Conservation (phyloP, 1,140 invertebrate genomes). For the Drosophila biarmipes region DNA sequence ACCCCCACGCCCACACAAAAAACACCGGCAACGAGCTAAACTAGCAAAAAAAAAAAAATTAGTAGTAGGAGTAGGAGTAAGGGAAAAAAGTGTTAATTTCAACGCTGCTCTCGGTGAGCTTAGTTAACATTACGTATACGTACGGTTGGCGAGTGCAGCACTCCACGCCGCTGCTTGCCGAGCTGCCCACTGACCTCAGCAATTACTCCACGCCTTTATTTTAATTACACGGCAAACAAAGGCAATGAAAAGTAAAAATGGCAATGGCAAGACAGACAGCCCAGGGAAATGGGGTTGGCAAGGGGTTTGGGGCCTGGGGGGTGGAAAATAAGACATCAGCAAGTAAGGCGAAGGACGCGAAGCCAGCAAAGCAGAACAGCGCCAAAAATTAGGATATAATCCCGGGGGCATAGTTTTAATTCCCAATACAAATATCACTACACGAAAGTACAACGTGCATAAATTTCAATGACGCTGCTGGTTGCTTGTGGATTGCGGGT, state of each 20-base stretch:
- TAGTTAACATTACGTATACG: conserved; percentile 75
- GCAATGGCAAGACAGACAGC: conserved; percentile 39
- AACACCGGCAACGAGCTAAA: conserved; percentile 23
- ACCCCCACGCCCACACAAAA: conserved; percentile 37
- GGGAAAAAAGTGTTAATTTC: conserved; percentile 74
- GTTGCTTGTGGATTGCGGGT: conserved; percentile 42
- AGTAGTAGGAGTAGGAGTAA: too few species aligned
- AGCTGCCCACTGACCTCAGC: conserved; percentile 72
- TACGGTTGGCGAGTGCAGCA: conserved; percentile 21
- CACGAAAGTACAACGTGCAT: conserved; percentile 81
- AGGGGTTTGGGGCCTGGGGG: too few species aligned
- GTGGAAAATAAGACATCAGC: conserved; percentile 17
- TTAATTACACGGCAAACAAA: conserved; percentile 80
- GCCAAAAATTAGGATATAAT: conserved; percentile 79
- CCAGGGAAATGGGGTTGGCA: conserved; percentile 8
- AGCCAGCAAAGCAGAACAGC: conserved; percentile 43
- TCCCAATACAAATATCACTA: conserved; percentile 83
- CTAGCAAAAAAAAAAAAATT: conserved; percentile 37
- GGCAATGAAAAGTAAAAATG: conserved; percentile 80
- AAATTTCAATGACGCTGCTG: conserved; percentile 79
- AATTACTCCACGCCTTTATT: conserved; percentile 83
- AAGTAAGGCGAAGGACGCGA: background rate
- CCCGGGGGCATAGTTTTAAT: conserved; percentile 82
- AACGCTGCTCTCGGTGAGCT: conserved; percentile 58
- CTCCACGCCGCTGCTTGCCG: conserved; percentile 12